Conservation (phyloP, 2,888 invertebrate species). For the Amblyjoppa fuscipennis region DNA sequence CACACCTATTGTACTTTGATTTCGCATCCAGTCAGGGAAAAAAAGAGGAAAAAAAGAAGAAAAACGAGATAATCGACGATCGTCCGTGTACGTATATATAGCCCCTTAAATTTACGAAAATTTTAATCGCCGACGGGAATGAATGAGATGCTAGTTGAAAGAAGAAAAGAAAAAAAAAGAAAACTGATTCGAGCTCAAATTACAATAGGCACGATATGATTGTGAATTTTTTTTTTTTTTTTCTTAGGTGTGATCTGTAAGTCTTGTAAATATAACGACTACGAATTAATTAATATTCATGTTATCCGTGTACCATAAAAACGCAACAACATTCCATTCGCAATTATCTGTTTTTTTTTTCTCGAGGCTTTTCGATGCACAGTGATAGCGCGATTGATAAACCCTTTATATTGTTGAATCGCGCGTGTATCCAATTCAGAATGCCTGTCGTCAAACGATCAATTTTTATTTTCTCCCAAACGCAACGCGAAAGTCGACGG, state of each 20-base stretch:
- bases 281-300: conserved; percentile 78
- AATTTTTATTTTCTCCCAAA: conserved; percentile 1
- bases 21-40: conserved; percentile 59
- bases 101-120: conserved; percentile 32
- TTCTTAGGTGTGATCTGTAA: conserved; percentile 82
- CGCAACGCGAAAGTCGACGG: conserved; percentile 11
- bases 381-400: conserved; percentile 73
- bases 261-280: conserved; percentile 84
- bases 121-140: conserved; percentile 32
- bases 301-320: conserved; percentile 83
- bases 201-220: conserved; percentile 77
- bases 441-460: conserved; percentile 15
- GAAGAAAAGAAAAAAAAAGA: neutral
- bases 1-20: conserved; percentile 75
- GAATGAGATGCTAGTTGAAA: conserved; percentile 37
- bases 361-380: conserved; percentile 75
- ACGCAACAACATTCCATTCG: conserved; percentile 82
- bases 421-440: conserved; percentile 6
- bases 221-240: conserved; percentile 75
- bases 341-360: conserved; percentile 65
- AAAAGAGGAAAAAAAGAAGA: conserved; percentile 22
- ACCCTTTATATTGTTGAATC: conserved; percentile 12
- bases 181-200: conserved; percentile 55
- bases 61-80: conserved; percentile 34
- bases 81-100: conserved; percentile 23